phyloP scores from a whole-genome alignment of 2,888 invertebrate genomes.

The Norana najaformis region DNA sequence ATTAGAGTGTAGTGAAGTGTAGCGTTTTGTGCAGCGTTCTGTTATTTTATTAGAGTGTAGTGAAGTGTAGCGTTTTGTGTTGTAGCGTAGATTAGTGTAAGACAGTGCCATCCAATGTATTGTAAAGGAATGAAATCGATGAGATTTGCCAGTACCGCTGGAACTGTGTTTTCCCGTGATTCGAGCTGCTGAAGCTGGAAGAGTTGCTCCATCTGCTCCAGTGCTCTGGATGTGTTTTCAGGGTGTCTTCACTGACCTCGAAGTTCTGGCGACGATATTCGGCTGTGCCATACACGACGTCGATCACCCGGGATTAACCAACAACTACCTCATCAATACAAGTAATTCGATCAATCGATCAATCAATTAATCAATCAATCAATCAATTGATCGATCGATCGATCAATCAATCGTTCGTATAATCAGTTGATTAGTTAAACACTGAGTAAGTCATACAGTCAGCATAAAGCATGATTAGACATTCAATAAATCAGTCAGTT shows the following conservation, averaged over 20 bases:
- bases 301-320: slow-evolving; percentile 98
- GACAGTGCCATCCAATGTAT: background rate
- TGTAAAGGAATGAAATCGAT: background rate
- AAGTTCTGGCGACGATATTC: slow-evolving; percentile 92
- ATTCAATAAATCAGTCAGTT: background rate
- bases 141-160: background rate
- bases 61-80: too few species aligned
- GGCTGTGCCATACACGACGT: slow-evolving; percentile 99
- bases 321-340: slow-evolving; percentile 98
- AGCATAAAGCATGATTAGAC: too few species aligned
- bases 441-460: too few species aligned
- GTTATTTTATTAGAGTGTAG: too few species aligned
- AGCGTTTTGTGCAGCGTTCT: too few species aligned
- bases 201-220: background rate
- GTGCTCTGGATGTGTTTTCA: background rate
- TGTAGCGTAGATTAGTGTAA: too few species aligned
- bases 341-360: slow-evolving; percentile 65
- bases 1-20: too few species aligned
- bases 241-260: slow-evolving; percentile 85
- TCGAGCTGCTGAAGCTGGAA: background rate
- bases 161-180: background rate
- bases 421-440: too few species aligned
- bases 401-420: background rate
- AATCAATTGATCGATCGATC: background rate
- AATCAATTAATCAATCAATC: slow-evolving; percentile 46